Evolutionary conservation across 92 coral and sea anemone species (phyloP), one percentile per base, ranked within the genome.

Genomic region (Palythoa grandis): DNA sequence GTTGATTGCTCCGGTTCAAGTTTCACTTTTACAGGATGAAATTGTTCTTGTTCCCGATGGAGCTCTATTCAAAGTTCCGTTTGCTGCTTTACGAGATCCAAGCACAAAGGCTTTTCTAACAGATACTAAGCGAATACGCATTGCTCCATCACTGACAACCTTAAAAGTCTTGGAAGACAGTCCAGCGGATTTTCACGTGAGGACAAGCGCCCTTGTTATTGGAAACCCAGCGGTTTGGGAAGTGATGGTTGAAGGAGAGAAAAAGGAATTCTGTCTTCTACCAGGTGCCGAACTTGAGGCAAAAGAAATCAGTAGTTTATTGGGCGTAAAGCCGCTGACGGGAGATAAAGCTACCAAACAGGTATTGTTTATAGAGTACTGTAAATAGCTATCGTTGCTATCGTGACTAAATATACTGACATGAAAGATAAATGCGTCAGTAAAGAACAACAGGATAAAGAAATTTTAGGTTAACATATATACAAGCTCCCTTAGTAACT

Each of bases 151-250:
- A 19, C 77, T 88, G 12, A 88, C 90, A 16, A 74, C 80, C 5
- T 88, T 88, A 71, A 88, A 63, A 20, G 66, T 65, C 74, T 66
- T 88, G 60, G 56, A 50, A 22, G 90, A 88, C 63, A 61, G 82
- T 40, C 70, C 86, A 80, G 90, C 50, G 76, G 90, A 87, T 15
- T 57, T n/a, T 40, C 86, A 87, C 82, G 40, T 19, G n/a, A 82
- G 13, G 70, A 88, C 87, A 63, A 87, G 90, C 56, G 90, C 90
- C 43, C 90, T 88, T n/a, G 72, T 88, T 73, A 77, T 82, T 82
- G 90, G 90, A 72, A 79, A 88, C 74, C 90, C 90, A 11, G 87
- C 74, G 39, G 90, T 88, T 22, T 77, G 75, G 14, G 38, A 61
- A 82, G 77, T 82, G 15, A 82, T 52, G 35, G 35, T 29, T 29